A percentile compares a stretch with the other conserved stretches of the same genome.
phyloP scores from a whole-genome alignment of 2,113 vertebrate species.

The Rhizomys pruinosus region DNA sequence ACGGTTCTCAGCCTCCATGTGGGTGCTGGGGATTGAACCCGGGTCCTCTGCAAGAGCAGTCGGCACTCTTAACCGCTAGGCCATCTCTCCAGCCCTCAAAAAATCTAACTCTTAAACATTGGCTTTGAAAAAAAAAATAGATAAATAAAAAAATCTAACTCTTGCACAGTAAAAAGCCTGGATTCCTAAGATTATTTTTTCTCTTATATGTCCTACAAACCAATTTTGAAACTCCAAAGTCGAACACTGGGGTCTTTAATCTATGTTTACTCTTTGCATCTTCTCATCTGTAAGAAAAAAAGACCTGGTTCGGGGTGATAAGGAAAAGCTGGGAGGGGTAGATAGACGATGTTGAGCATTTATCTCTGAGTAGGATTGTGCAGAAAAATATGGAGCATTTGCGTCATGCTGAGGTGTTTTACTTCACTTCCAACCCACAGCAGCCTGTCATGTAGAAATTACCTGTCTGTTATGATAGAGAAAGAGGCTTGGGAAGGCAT shows the following conservation, averaged over 20 bases:
- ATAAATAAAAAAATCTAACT: not conserved
- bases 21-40: too few species aligned
- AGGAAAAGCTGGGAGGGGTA: not conserved
- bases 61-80: too few species aligned
- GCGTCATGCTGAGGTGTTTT: not conserved
- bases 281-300: not conserved
- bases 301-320: not conserved
- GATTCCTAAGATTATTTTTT: constrained; percentile 11
- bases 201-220: not conserved
- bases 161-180: not conserved
- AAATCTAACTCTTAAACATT: too few species aligned
- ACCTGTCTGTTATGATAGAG: not conserved
- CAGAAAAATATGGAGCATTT: not conserved
- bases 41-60: too few species aligned
- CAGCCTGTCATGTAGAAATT: not conserved
- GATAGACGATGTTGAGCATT: not conserved
- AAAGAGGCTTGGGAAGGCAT: not conserved
- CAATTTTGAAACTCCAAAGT: not conserved
- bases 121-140: too few species aligned
- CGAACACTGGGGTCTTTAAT: not conserved
- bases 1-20: too few species aligned
- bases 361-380: not conserved
- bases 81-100: too few species aligned
- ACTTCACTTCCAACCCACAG: not conserved
- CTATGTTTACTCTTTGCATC: not conserved